Base-by-base conservation (phyloP, 2,797 vertebrate species). In the Enteromius unitaeniatus region DNA sequence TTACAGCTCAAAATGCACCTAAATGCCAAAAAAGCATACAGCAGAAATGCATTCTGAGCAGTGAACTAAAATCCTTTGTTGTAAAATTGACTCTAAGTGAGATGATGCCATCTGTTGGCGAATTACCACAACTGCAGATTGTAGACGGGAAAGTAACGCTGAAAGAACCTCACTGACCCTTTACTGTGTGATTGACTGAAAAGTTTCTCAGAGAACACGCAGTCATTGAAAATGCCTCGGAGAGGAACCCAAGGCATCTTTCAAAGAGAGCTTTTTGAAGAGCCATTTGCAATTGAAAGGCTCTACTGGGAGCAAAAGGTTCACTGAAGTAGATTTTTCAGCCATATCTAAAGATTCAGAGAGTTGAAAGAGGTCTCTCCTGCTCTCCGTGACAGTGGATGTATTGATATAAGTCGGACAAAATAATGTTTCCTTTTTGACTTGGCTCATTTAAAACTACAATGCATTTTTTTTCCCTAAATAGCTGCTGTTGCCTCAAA, bases 311-410 rank as follows among this genome's bases (percentile, higher is more conserved):
- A 73, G 40, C 14, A 3, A 64, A 81, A 73, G 40, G 40, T 67
- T 75, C 31, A 75, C 60, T 82, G 80, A 65, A 75, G 80, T 75
- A 28, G 17, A 13, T 82, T 74, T 64, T 62, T 17, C 3, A 34
- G 80, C 69, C 37, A 0, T 72, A 34, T 81, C 53, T 62, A 49
- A 81, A 74, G 79, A 74, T 62, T 49, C 28, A 51, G 53, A 47
- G 40, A 47, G 51, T 81, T 81, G 10, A 81, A 73, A 81, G 68
- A 60, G 55, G 51, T 72, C 19, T 47, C 17, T 72, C 13, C 11
- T 34, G 11, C 40, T 73, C 37, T 81, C 17, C 17, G 19, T 17
- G 40, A 37, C 55, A 13, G 42, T 74, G 55, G 23, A 73, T 73
- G 19, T 62, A 49, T 81, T 64, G 55, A 73, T 58, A 58, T 21